A percentile compares a stretch with the other conserved stretches of the same genome.
phyloP scores from a whole-genome alignment of 2,797 vertebrate genomes.

The Psittacula derbiana region DNA sequence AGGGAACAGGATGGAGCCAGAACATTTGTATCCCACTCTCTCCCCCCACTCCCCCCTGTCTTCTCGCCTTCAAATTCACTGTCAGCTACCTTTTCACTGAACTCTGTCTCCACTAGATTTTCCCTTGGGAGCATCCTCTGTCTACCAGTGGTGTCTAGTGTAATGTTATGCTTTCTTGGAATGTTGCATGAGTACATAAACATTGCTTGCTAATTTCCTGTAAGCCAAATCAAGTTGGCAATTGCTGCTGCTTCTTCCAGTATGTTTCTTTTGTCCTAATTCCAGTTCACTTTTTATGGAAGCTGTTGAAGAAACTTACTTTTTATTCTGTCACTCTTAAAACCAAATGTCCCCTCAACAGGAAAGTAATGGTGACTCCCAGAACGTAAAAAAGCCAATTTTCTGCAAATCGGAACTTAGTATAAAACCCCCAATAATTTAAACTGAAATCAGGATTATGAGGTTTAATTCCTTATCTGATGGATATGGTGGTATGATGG shows the following conservation, averaged over 20 bases:
- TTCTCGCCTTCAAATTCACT: background rate
- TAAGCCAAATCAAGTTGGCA: constrained; percentile 50
- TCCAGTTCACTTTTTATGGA: constrained; percentile 39
- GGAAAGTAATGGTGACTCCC: background rate
- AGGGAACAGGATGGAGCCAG: background rate
- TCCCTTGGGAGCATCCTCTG: constrained; percentile 47
- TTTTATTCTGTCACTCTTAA: background rate
- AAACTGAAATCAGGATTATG: background rate
- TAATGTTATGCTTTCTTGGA: constrained; percentile 67
- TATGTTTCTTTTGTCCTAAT: constrained; percentile 55
- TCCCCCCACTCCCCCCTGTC: background rate
- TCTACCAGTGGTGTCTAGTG: constrained; percentile 37
- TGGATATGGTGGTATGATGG: background rate
- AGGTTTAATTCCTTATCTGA: background rate
- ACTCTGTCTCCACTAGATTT: background rate
- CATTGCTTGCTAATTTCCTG: constrained; percentile 61
- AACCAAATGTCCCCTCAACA: background rate
- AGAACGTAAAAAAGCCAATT: background rate
- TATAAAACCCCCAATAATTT: background rate
- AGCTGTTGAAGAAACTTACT: background rate
- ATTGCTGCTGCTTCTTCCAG: constrained; percentile 34
- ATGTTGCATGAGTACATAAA: constrained; percentile 58
- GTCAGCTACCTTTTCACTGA: constrained; percentile 27
- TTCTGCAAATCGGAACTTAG: background rate
- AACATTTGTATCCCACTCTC: background rate